These are phyloP conservation scores for Cheilinus undulatus DNA, from an alignment of 2,113 vertebrate species.

Conservation along the genomic window DNA sequence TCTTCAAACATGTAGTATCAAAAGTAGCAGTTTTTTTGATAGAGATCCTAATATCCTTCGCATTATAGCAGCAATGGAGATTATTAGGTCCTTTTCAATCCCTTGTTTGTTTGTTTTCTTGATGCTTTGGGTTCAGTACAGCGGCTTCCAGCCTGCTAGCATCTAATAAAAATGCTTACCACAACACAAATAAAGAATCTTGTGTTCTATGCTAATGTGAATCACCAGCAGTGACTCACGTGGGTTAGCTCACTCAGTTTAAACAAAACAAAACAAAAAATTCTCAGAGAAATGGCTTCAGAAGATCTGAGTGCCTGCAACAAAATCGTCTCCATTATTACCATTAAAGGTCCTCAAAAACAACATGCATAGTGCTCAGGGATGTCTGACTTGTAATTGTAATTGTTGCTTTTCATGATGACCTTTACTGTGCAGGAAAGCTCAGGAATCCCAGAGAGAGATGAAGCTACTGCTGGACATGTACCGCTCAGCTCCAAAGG, in stretches of 20 bases:
- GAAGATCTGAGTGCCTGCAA: neutral
- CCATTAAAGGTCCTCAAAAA: neutral
- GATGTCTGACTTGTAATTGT: too few species aligned
- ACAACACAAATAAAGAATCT: too few species aligned
- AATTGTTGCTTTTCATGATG: neutral
- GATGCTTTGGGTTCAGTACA: neutral
- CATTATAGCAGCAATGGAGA: too few species aligned
- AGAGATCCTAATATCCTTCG: too few species aligned
- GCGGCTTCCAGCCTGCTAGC: too few species aligned
- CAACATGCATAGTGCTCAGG: neutral
- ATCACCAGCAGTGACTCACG: neutral
- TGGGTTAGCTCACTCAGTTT: neutral
- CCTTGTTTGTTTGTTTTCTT: neutral
- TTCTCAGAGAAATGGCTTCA: neutral
- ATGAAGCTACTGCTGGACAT: conserved; percentile 97
- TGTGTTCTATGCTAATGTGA: too few species aligned
- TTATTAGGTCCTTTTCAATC: too few species aligned
- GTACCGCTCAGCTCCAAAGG: conserved; percentile 97
- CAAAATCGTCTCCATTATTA: neutral
- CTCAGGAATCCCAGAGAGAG: conserved; percentile 96
- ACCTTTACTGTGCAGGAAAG: conserved; percentile 85
- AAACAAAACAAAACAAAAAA: neutral
- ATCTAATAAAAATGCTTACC: too few species aligned
- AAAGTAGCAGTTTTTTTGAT: too few species aligned
- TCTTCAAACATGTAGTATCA: too few species aligned